These are phyloP conservation scores for Acipenser oxyrinchus DNA, from an alignment of 2,797 vertebrate species.

Conservation along the genomic window DNA sequence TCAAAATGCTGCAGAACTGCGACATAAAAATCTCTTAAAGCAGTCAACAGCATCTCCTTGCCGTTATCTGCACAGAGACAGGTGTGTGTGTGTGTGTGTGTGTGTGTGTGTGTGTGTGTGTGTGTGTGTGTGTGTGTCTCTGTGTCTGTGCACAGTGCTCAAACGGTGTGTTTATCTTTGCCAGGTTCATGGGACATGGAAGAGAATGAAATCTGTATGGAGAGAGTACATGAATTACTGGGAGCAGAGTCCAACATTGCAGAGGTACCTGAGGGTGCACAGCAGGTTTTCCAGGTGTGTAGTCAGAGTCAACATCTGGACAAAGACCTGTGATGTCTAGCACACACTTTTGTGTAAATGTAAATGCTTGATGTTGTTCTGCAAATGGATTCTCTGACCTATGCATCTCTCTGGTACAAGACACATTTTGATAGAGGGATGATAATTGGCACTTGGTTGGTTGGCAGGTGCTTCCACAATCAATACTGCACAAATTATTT, in stretches of 20 bases:
- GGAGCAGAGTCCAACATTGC: slow-evolving; percentile 28
- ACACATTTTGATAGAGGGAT: no score
- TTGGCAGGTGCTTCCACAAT: no score
- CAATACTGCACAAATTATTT: no score
- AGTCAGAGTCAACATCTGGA: not conserved
- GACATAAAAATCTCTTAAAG: no score
- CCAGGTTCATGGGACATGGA: slow-evolving; percentile 45
- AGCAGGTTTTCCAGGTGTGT: slow-evolving; percentile 36
- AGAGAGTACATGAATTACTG: slow-evolving; percentile 33
- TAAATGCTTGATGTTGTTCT: not conserved
- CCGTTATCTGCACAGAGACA: not conserved
- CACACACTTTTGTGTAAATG: not conserved
- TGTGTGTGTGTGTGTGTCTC: not conserved
- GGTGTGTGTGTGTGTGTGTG: not conserved
- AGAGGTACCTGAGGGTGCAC: slow-evolving; percentile 26
- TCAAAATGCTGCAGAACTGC: no score
- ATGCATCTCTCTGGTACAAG: no score
- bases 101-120: not conserved
- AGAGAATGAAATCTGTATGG: slow-evolving; percentile 37
- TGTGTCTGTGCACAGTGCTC: not conserved
- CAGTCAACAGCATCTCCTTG: not conserved
- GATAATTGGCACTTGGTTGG: no score
- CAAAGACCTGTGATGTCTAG: not conserved
- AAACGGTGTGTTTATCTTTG: slow-evolving; percentile 27
- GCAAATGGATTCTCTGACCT: no score